Conservation (phyloP, 2,113 vertebrate genomes). For the Eira barbara region DNA sequence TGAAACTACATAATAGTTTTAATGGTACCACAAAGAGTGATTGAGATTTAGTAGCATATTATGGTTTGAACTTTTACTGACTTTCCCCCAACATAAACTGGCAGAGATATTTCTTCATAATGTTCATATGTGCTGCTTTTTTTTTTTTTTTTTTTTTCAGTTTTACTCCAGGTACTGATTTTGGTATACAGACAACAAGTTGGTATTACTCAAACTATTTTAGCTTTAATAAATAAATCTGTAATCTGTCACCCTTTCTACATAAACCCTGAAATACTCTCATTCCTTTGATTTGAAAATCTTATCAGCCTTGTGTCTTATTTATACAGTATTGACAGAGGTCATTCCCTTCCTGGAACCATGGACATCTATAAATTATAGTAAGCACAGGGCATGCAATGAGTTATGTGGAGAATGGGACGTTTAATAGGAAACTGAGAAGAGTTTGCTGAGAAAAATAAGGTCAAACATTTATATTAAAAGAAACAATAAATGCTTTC, state of each 20-base stretch:
- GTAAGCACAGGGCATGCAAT: constrained; percentile 65
- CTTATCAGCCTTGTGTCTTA: constrained; percentile 67
- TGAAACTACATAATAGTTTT: constrained; percentile 60
- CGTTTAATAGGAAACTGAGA: constrained; percentile 65
- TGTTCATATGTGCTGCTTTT: constrained; percentile 46
- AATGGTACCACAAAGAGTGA: constrained; percentile 58
- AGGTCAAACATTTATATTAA: constrained; percentile 39
- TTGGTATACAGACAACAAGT: constrained; percentile 59
- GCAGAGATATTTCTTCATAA: constrained; percentile 74
- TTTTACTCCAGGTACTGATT: constrained; percentile 60
- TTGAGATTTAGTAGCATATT: constrained; percentile 72
- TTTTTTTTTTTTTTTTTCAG: not conserved
- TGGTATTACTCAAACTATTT: constrained; percentile 61
- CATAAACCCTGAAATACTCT: constrained; percentile 62
- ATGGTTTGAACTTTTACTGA: constrained; percentile 78
- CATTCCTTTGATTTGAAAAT: constrained; percentile 75
- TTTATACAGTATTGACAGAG: constrained; percentile 77
- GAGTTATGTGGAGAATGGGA: constrained; percentile 73
- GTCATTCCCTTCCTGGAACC: constrained; percentile 74
- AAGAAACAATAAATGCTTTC: constrained; percentile 57
- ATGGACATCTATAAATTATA: constrained; percentile 79
- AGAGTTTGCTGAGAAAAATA: constrained; percentile 70
- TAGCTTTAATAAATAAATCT: constrained; percentile 78
- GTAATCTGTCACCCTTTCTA: constrained; percentile 57
- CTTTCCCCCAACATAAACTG: constrained; percentile 59